Evolutionary conservation across 2,888 invertebrate species (phyloP).

Genomic region (Poecilus cupreus): DNA sequence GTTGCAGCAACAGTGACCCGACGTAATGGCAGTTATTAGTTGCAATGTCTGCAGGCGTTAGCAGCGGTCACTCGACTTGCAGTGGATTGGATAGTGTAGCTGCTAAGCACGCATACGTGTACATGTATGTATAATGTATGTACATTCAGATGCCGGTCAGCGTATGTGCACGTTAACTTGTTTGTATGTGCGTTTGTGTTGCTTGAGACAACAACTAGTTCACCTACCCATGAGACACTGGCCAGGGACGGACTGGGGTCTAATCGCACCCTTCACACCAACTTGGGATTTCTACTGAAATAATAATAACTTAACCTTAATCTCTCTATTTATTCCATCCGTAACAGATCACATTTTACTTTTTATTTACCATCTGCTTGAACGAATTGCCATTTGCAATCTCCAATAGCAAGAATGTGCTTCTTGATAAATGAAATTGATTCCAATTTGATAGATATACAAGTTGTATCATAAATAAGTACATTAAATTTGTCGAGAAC

Average conservation of each 20-base stretch:
- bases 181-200: slow-evolving; percentile 30
- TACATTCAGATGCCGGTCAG: slow-evolving; percentile 25
- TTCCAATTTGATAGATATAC: no score
- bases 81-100: not conserved
- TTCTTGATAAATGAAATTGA: no score
- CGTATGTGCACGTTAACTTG: slow-evolving; percentile 43
- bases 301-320: no score
- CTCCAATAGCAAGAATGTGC: no score
- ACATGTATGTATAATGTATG: slow-evolving; percentile 9
- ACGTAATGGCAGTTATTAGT: slow-evolving; percentile 59
- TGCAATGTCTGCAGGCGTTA: slow-evolving; percentile 48
- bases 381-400: no score
- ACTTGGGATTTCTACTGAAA: not conserved
- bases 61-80: not conserved
- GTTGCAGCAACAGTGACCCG: slow-evolving; percentile 55
- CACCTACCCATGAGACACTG: slow-evolving; percentile 40
- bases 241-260: slow-evolving; percentile 25
- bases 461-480: no score
- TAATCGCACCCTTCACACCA: not conserved
- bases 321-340: no score
- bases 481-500: no score
- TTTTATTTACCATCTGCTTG: no score
- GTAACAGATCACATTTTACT: no score
- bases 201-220: slow-evolving; percentile 51
- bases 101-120: not conserved